These are phyloP conservation scores for Talpa occidentalis DNA, from an alignment of 2,113 vertebrate genomes.

Conservation along the genomic window DNA sequence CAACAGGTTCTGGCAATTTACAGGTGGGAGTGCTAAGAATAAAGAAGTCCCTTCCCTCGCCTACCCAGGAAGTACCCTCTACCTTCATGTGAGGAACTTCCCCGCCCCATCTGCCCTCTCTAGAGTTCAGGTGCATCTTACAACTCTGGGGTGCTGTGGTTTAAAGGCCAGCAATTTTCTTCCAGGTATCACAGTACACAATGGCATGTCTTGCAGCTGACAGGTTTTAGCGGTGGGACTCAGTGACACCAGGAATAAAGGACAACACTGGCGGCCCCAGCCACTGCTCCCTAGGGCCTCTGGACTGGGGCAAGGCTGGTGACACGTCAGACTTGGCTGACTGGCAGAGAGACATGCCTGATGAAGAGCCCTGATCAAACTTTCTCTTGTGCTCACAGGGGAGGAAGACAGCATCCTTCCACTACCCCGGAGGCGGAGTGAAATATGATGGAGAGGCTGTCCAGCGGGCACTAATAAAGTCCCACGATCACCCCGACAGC, in stretches of 20 bases:
- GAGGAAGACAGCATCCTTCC: constrained; percentile 88
- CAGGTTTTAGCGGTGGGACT: not conserved
- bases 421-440: constrained; percentile 87
- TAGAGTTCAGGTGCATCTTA: not conserved
- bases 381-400: constrained; percentile 82
- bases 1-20: not conserved
- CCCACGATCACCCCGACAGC: constrained; percentile 75
- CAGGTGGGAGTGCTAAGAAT: not conserved
- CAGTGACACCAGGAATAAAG: not conserved
- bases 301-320: not conserved
- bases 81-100: not conserved
- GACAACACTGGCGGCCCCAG: not conserved
- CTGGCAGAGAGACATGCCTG: not conserved
- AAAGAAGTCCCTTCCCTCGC: not conserved
- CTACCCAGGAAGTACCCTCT: not conserved
- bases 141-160: not conserved
- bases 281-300: not conserved
- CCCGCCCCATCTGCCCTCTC: not conserved
- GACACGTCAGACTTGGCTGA: not conserved
- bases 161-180: not conserved
- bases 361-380: not conserved
- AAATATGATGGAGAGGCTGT: constrained; percentile 87
- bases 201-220: not conserved
- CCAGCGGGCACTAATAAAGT: constrained; percentile 78
- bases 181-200: not conserved